phyloP scores from a whole-genome alignment of 2,888 invertebrate species.

The Calephelis perditalis region DNA sequence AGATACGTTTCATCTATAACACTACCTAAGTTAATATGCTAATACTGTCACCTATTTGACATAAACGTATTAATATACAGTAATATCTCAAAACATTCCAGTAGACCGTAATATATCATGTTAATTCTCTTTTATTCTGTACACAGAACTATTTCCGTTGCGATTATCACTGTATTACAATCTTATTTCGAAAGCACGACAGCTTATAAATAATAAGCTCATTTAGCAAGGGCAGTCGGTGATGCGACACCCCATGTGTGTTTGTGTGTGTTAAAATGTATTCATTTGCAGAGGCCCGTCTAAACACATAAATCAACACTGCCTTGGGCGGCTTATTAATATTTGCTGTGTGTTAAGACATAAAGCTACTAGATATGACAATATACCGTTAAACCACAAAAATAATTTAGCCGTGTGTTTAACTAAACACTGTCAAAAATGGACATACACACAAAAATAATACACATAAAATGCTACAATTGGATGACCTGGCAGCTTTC shows the following conservation, averaged over 20 bases:
- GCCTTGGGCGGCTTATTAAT: conserved; percentile 70
- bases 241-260: conserved; percentile 37
- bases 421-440: no score
- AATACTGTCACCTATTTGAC: not conserved
- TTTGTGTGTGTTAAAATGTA: conserved; percentile 62
- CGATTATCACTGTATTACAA: conserved; percentile 10
- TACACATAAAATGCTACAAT: no score
- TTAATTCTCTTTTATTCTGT: conserved; percentile 10
- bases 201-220: conserved; percentile 49
- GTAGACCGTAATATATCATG: not conserved
- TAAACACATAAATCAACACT: conserved; percentile 69
- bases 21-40: not conserved
- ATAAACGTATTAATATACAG: not conserved
- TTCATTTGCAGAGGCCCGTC: conserved; percentile 52
- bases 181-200: conserved; percentile 14
- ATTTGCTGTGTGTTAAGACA: conserved; percentile 44
- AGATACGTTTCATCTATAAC: no score
- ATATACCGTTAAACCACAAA: not conserved
- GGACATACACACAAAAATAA: no score
- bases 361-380: conserved; percentile 36
- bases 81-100: conserved; percentile 5
- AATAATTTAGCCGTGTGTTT: no score
- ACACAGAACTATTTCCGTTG: conserved; percentile 2
- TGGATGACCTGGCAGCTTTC: no score
- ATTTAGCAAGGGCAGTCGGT: conserved; percentile 37